phyloP scores from a whole-genome alignment of 2,113 vertebrate species.

The Silurus glanis region DNA sequence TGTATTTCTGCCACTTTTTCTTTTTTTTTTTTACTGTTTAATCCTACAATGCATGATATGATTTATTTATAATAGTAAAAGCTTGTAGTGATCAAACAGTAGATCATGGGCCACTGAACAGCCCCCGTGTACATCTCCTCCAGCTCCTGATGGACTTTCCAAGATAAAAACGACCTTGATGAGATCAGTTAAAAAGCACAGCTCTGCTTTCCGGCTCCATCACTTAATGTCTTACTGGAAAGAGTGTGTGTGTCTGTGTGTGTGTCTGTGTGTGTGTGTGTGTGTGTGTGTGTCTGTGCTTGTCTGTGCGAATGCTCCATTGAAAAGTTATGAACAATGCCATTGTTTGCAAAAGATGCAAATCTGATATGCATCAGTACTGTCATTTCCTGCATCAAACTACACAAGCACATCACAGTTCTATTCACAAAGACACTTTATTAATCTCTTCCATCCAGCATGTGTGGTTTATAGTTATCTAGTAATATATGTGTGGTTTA shows the following conservation, averaged over 20 bases:
- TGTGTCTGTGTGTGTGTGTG: background rate
- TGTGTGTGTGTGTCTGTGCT: background rate
- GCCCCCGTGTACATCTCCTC: background rate
- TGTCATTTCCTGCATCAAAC: background rate
- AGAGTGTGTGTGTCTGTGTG: background rate
- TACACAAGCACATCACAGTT: background rate
- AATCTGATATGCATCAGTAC: background rate
- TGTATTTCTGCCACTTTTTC: too few species aligned
- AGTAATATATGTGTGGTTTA: background rate
- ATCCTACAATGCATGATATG: background rate
- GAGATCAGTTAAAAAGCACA: background rate
- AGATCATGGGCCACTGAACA: background rate
- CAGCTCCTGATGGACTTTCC: background rate
- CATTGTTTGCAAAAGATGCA: background rate
- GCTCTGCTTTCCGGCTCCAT: background rate
- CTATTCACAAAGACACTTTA: background rate
- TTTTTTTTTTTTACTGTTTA: background rate
- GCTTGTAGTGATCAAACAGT: background rate
- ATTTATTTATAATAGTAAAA: background rate
- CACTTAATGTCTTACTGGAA: constrained; percentile 7
- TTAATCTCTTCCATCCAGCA: background rate
- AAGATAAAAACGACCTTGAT: background rate
- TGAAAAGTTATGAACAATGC: too few species aligned
- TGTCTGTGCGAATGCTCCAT: background rate
- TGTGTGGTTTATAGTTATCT: background rate